phyloP scores from a whole-genome alignment of 1,140 invertebrate species.

The Subanguina moxae region DNA sequence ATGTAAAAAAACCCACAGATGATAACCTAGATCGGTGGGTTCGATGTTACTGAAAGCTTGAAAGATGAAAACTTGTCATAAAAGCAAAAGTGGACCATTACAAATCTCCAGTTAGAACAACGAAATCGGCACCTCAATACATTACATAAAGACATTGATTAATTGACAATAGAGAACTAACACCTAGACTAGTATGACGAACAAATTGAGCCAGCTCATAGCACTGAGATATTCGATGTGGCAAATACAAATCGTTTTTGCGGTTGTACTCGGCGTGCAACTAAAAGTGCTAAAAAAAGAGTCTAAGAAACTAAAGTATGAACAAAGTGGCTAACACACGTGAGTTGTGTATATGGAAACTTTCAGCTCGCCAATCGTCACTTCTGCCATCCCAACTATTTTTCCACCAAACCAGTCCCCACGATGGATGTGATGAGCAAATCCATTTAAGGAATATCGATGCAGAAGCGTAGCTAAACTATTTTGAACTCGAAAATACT shows the following conservation, averaged over 20 bases:
- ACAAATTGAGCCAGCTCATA: constrained; percentile 91
- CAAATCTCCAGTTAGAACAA: constrained; percentile 83
- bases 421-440: constrained; percentile 86
- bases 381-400: constrained; percentile 81
- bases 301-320: constrained; percentile 11
- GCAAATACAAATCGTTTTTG: constrained; percentile 76
- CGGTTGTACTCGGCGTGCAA: constrained; percentile 89
- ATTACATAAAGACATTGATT: too few relatives aligned
- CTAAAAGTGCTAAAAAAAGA: constrained; percentile 64
- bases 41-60: constrained; percentile 69
- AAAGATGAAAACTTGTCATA: background rate
- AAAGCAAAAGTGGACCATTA: background rate
- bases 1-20: constrained; percentile 53
- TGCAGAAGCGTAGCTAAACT: constrained; percentile 78
- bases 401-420: constrained; percentile 98
- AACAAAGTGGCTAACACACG: constrained; percentile 65
- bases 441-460: constrained; percentile 89
- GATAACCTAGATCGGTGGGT: constrained; percentile 77
- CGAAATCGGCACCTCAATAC: constrained; percentile 68
- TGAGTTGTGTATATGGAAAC: constrained; percentile 85
- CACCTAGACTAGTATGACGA: constrained; percentile 59
- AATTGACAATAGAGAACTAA: too few relatives aligned
- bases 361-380: constrained; percentile 68
- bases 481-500: constrained; percentile 69
- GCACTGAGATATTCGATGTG: constrained; percentile 82